A percentile compares a stretch with the other conserved stretches of the same genome.
Conservation (phyloP, 2,888 invertebrate species). For the Aproaerema taeniolella region DNA sequence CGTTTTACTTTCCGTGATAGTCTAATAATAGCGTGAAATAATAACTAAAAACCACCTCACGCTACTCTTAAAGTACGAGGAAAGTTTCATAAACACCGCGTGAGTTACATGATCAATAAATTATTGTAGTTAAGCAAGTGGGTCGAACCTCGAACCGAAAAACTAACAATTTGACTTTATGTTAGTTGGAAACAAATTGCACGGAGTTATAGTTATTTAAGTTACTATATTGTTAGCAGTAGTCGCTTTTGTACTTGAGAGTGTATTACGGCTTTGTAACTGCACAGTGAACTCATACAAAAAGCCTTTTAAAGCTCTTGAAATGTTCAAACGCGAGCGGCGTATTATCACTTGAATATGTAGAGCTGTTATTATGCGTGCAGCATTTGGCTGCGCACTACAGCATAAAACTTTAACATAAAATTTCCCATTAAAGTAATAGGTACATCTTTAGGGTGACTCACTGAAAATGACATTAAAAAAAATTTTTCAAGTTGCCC, state of each 20-base stretch:
- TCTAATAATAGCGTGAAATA: constrained; percentile 39
- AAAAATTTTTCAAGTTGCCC: no score
- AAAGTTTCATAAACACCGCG: constrained; percentile 13
- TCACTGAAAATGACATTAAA: no score
- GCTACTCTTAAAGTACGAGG: constrained; percentile 6
- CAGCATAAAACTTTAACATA: no score
- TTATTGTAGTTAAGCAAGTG: constrained; percentile 9
- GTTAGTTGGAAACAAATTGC: not conserved
- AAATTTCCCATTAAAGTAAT: no score
- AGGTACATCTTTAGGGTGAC: no score
- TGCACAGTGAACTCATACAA: not conserved
- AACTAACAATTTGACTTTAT: constrained; percentile 5
- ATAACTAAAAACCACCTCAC: constrained; percentile 24
- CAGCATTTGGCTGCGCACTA: no score
- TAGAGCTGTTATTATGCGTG: not conserved
- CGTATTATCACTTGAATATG: not conserved
- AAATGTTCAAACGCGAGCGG: not conserved
- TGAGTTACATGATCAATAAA: constrained; percentile 9
- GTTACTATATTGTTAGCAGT: no score
- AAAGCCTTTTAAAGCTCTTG: not conserved
- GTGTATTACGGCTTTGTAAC: not conserved
- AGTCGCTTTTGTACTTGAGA: no score
- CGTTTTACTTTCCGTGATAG: constrained; percentile 26
- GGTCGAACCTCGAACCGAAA: constrained; percentile 5
- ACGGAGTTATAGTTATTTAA: no score